phyloP scores from a whole-genome alignment of 2,888 invertebrate species.

The Phortica magna region DNA sequence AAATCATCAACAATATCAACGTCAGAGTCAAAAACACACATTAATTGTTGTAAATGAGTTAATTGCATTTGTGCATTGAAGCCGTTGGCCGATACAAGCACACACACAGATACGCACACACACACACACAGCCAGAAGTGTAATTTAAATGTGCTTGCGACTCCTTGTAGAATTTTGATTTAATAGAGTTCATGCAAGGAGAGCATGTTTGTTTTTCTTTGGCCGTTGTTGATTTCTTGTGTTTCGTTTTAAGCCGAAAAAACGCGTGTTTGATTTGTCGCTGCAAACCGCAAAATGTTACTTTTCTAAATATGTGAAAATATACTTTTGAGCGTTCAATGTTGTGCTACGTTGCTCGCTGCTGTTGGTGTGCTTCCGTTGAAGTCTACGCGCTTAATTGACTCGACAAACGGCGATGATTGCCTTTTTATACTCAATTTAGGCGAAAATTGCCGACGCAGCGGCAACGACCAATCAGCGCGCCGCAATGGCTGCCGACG shows the following conservation, averaged over 20 bases:
- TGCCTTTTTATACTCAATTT: conserved; percentile 82
- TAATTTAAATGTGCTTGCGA: background rate
- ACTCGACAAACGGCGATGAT: conserved; percentile 79
- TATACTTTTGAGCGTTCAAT: conserved; percentile 41
- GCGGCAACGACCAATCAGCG: conserved; percentile 73
- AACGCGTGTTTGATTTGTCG: too few relatives aligned
- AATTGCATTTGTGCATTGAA: conserved; percentile 45
- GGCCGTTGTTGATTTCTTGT: background rate
- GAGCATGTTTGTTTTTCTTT: conserved; percentile 34
- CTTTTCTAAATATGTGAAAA: conserved; percentile 23
- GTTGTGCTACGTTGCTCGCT: conserved; percentile 44
- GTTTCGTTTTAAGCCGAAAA: background rate
- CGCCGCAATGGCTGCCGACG: conserved; percentile 70
- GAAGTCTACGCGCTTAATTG: conserved; percentile 78
- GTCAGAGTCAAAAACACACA: too few relatives aligned
- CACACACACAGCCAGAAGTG: background rate
- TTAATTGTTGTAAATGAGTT: conserved; percentile 59
- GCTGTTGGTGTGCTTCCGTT: conserved; percentile 58
- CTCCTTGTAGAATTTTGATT: background rate
- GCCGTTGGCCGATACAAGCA: background rate
- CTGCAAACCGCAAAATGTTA: too few relatives aligned
- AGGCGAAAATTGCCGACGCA: conserved; percentile 65
- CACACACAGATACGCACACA: background rate
- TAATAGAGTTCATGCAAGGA: conserved; percentile 30
- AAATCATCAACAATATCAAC: too few relatives aligned